Percentiles rank a stretch among this genome's conserved stretches.
Evolutionary conservation across 2,888 invertebrate species (phyloP).

Genomic region (Lepidocyrtinus sp.): DNA sequence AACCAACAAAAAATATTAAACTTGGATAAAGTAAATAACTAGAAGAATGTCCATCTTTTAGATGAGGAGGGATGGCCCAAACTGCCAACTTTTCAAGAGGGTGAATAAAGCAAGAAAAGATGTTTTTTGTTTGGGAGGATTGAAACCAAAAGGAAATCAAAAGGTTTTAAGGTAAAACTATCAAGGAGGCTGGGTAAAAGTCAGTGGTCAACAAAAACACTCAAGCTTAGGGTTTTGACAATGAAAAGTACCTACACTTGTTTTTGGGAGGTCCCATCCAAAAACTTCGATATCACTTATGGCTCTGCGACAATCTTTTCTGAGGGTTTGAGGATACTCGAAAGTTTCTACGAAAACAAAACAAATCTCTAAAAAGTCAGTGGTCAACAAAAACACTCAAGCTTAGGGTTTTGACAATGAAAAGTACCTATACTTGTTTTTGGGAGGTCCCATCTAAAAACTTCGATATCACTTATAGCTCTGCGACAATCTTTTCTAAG

Average conservation of each 20-base stretch:
- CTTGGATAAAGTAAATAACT: constrained; percentile 1
- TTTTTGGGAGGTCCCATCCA: constrained; percentile 1
- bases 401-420: not conserved
- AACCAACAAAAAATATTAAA: not conserved
- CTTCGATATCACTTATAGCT: not conserved
- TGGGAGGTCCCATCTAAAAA: not conserved
- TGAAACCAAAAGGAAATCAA: not conserved
- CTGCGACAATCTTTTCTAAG: too few species aligned
- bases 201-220: not conserved
- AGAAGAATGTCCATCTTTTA: constrained; percentile 19
- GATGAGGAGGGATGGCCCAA: constrained; percentile 40
- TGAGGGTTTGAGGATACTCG: too few species aligned
- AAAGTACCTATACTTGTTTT: constrained; percentile 6
- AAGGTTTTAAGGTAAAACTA: constrained; percentile 2
- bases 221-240: not conserved
- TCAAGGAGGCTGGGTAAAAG: not conserved
- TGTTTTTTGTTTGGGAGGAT: constrained; percentile 20
- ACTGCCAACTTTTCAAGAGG: constrained; percentile 33
- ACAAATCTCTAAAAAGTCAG: too few species aligned
- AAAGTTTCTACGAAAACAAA: too few species aligned
- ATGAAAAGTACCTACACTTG: not conserved
- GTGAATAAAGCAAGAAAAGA: constrained; percentile 4
- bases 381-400: not conserved
- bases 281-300: not conserved
- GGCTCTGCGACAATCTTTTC: too few species aligned